Base-by-base conservation (phyloP, 2,797 vertebrate species). In the Lacerta bilineata region DNA sequence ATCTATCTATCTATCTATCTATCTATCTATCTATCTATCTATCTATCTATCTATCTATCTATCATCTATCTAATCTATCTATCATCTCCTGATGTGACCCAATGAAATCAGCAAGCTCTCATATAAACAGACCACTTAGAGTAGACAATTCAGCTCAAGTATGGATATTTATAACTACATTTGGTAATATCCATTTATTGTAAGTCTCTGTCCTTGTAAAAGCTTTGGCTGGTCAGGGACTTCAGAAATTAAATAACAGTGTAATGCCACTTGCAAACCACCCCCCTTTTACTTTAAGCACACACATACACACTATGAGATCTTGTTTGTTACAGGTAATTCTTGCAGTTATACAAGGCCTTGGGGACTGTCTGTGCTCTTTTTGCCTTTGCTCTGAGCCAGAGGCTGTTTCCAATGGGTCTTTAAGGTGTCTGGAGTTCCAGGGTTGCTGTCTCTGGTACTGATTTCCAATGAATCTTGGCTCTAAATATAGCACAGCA, bases 401-500 rank as follows among this genome's bases (percentile, higher is more conserved):
- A 36, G 68, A 87, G 15, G 79, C 71, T 79, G 3, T 87, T 84
- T 69, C 88, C 69, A 88, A 33, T 11, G 75, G 69, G 43, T 10
- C 36, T 90, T 86, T 50, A 78, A 81, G 27, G 13, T 27, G 0
- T 77, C 59, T 79, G 13, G 10, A 23, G 43, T 39, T 88, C 81
- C 84, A 81, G 46, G 59, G 4, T 82, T 90, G 85, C 89, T 94
- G 55, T 89, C 79, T 39, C 23, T 83, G 83, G 59, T 90, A 85
- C 84, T 93, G 90, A 93, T 92, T 93, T 92, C 88, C 80, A 85
- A 36, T 80, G 80, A 93, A 69, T 7, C 2, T 3, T 87, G 82
- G 15, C 27, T 90, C 83, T 95, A 94, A 95, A 92, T 80, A 87
- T 33, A 93, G 10, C 55, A n/a, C 20, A 91, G 41, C 20, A 86